Evolutionary conservation across 2,888 invertebrate species (phyloP).

Genomic region (Sicus ferrugineus): DNA sequence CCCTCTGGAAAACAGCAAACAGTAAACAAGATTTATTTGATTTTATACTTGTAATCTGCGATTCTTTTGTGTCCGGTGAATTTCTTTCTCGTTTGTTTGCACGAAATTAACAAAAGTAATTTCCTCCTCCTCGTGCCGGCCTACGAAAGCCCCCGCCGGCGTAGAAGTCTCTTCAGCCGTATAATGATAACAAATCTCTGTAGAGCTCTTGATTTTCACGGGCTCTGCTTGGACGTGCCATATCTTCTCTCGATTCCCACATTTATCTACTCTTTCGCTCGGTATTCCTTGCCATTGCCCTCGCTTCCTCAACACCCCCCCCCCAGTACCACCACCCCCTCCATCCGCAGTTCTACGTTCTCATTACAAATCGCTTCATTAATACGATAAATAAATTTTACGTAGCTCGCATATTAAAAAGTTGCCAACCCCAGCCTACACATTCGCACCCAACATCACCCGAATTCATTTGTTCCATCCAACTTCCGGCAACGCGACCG

Average conservation of each 20-base stretch:
- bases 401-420: conserved; percentile 26
- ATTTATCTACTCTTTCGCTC: not conserved
- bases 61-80: conserved; percentile 17
- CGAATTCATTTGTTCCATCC: not conserved
- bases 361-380: conserved; percentile 22
- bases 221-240: not conserved
- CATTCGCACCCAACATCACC: not conserved
- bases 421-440: not conserved
- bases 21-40: conserved; percentile 25
- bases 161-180: not conserved
- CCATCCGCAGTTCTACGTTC: too few species aligned
- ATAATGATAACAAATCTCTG: conserved; percentile 34
- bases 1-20: not conserved
- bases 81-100: not conserved
- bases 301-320: not conserved
- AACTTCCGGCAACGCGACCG: not conserved
- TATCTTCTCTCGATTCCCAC: not conserved
- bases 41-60: conserved; percentile 19
- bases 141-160: not conserved
- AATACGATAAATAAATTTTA: conserved; percentile 22
- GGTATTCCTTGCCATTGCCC: not conserved
- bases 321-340: not conserved
- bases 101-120: conserved; percentile 12
- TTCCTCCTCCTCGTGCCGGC: not conserved
- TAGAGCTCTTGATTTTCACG: conserved; percentile 17